Evolutionary conservation across 2,113 vertebrate genomes (phyloP).

Genomic region (Chionis minor): DNA sequence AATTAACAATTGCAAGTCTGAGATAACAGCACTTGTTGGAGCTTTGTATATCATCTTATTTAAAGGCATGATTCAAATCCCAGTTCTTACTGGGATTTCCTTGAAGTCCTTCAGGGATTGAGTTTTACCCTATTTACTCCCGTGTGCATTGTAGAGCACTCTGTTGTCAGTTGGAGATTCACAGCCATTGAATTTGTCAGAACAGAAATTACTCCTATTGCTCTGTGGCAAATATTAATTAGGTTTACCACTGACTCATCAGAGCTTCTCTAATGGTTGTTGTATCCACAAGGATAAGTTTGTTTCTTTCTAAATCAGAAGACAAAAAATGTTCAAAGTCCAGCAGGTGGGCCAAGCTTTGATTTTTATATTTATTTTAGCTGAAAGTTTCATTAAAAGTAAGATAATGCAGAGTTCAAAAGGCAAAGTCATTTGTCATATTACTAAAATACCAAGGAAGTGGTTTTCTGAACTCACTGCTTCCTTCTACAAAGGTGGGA

Average conservation of each 20-base stretch:
- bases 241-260: not conserved
- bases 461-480: not conserved
- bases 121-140: not conserved
- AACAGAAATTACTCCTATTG: not conserved
- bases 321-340: not conserved
- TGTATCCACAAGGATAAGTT: not conserved
- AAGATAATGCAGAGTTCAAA: not conserved
- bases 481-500: conserved; percentile 16
- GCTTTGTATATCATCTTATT: not conserved
- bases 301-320: not conserved
- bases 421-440: not conserved
- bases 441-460: conserved; percentile 35
- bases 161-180: not conserved
- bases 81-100: not conserved
- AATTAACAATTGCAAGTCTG: not conserved
- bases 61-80: not conserved
- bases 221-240: not conserved
- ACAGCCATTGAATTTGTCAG: not conserved
- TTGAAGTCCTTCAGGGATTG: not conserved
- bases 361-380: not conserved
- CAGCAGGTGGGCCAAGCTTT: not conserved
- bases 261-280: not conserved
- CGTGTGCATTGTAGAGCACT: not conserved
- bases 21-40: not conserved
- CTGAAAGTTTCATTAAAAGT: not conserved